These are phyloP conservation scores for Malurus cyaneus DNA, from an alignment of 2,113 vertebrate genomes.

Conservation along the genomic window DNA sequence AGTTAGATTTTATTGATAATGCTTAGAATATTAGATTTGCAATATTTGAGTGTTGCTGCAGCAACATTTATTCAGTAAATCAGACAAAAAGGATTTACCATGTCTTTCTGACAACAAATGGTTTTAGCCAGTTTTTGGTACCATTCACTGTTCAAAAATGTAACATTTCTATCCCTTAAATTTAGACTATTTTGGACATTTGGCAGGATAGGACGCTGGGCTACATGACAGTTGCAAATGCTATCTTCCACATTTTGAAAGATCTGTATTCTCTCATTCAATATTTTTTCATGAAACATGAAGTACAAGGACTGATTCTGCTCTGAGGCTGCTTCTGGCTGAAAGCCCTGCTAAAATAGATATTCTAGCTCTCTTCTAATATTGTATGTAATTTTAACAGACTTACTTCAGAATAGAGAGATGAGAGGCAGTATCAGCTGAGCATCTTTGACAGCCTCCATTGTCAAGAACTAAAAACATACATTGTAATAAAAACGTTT, in stretches of 20 bases:
- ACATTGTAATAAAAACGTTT: background rate
- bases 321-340: background rate
- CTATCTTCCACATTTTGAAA: background rate
- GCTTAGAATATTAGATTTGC: background rate
- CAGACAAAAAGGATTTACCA: background rate
- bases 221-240: background rate
- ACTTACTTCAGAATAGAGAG: background rate
- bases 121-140: background rate
- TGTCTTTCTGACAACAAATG: background rate
- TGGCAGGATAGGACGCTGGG: background rate
- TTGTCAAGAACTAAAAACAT: background rate
- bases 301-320: background rate
- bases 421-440: background rate
- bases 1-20: background rate
- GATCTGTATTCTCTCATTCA: background rate
- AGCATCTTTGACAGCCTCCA: background rate
- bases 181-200: background rate
- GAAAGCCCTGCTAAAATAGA: slow-evolving; percentile 2
- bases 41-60: background rate
- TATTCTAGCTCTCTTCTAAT: background rate
- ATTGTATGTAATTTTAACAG: background rate
- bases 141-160: background rate
- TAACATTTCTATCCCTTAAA: background rate
- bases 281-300: background rate
- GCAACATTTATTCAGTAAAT: background rate